phyloP scores from a whole-genome alignment of 2,888 invertebrate genomes.

The Eupithecia insigniata region DNA sequence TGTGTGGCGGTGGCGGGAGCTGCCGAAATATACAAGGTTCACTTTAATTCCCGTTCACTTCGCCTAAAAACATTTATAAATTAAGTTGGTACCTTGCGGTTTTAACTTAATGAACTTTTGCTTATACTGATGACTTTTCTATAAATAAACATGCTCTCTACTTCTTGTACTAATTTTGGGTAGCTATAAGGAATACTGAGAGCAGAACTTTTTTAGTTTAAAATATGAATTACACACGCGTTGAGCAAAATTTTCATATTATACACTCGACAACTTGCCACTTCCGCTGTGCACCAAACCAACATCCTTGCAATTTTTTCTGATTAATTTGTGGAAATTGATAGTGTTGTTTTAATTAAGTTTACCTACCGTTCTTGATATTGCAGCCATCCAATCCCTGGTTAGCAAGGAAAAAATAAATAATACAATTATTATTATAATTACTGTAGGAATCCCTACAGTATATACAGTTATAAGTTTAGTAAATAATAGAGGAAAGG shows the following conservation, averaged over 20 bases:
- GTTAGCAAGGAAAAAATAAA: constrained; percentile 58
- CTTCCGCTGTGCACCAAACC: too few relatives aligned
- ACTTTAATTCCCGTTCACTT: too few relatives aligned
- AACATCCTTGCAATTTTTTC: not conserved
- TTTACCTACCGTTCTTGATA: constrained; percentile 89
- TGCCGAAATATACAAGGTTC: constrained; percentile 51
- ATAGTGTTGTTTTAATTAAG: not conserved
- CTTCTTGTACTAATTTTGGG: too few relatives aligned
- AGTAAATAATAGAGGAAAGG: too few relatives aligned
- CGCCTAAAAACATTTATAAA: too few relatives aligned
- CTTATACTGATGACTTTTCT: too few relatives aligned
- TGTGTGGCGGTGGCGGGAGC: constrained; percentile 89
- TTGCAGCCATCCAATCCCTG: constrained; percentile 92
- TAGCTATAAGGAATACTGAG: not conserved
- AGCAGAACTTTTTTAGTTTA: not conserved
- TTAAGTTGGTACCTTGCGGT: too few relatives aligned
- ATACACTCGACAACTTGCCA: not conserved
- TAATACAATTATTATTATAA: constrained; percentile 1
- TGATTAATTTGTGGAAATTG: not conserved
- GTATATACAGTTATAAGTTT: too few relatives aligned
- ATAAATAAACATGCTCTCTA: too few relatives aligned
- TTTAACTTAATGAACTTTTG: too few relatives aligned
- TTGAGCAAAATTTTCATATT: not conserved
- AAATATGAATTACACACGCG: not conserved
- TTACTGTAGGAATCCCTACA: too few relatives aligned